Base-by-base conservation (phyloP, 2,113 vertebrate genomes). In the Speoplatyrhinus poulsoni region DNA sequence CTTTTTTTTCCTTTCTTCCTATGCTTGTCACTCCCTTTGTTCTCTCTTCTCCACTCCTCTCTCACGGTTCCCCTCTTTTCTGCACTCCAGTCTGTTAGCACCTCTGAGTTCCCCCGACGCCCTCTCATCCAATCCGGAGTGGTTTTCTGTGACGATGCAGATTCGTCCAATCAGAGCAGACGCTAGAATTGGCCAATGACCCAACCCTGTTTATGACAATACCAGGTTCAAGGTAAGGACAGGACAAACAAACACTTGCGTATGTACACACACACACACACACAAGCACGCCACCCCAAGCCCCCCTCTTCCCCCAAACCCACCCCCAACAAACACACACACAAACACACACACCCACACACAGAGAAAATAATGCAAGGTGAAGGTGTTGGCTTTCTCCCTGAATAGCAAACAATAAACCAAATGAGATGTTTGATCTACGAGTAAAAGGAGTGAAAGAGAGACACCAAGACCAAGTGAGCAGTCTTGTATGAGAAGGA, bases 381-480 rank as follows among this genome's bases (percentile, higher is more conserved):
- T 64, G 16, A 19, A 49, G 52, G 65, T 65, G 65, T 32, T 60
- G 73, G 73, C 17, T 63, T 65, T 56, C 15, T 80, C 60, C 67
- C 55, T 11, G 74, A 65, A 80, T 69, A 77, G 71, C 65, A 73
- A 61, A 71, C 4, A 41, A 41, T 41, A 41, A 6, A 41, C 7
- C 69, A 82, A 66, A 79, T 82, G 66, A 66, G 59, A 61, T 82
- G 67, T 70, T 47, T 71, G 36, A 41, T 6, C 0, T 57, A 70
- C 17, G 32, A 59, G 72, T 69, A 68, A 56, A 73, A 46, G 50
- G 63, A 64, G 65, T n/a, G 26, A 48, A 26, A 67, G 15, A 8
- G 7, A 41, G 36, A 41, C 5, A 41, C 36, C 36, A 41, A 74
- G 61, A 66, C 62, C 17, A 5, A 16, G n/a, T 19, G 12, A 50